These are phyloP conservation scores for Leptopterna dolabrata DNA, from an alignment of 2,888 invertebrate species.

Conservation along the genomic window DNA sequence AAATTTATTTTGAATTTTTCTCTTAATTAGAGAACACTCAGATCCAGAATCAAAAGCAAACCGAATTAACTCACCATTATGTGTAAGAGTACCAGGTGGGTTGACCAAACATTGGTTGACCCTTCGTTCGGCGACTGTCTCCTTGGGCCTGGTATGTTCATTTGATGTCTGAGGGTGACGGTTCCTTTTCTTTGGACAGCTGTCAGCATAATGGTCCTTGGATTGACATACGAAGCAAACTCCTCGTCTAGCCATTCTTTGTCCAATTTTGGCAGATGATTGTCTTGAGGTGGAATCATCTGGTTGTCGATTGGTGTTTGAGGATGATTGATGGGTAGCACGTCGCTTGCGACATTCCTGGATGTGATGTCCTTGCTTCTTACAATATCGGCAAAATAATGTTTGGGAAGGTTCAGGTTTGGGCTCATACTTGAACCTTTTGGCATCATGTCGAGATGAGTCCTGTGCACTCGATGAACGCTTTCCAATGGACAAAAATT, in stretches of 20 bases:
- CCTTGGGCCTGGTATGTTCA: conserved; percentile 7
- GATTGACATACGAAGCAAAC: conserved; percentile 9
- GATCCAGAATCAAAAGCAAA: conserved; percentile 30
- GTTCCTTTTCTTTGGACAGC: not conserved
- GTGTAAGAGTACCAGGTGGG: conserved; percentile 6
- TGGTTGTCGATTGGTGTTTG: not conserved
- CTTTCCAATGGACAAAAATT: conserved; percentile 2
- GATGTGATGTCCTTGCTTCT: not conserved
- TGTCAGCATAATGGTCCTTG: not conserved
- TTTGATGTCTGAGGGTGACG: not conserved
- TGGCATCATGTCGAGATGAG: not conserved
- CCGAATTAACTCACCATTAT: conserved; percentile 9
- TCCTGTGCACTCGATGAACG: not conserved
- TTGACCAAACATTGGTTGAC: conserved; percentile 30
- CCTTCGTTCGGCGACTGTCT: not conserved
- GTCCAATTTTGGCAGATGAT: not conserved
- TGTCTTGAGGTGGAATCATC: no score
- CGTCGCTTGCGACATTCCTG: not conserved
- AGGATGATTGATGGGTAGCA: not conserved
- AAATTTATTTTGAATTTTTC: not conserved
- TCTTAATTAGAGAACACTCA: conserved; percentile 11
- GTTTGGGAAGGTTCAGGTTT: not conserved
- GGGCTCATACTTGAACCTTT: not conserved
- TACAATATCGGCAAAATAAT: not conserved
- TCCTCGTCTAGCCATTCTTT: not conserved